Conservation (phyloP, 2,797 vertebrate species). For the Tenualosa thibaudeaui region DNA sequence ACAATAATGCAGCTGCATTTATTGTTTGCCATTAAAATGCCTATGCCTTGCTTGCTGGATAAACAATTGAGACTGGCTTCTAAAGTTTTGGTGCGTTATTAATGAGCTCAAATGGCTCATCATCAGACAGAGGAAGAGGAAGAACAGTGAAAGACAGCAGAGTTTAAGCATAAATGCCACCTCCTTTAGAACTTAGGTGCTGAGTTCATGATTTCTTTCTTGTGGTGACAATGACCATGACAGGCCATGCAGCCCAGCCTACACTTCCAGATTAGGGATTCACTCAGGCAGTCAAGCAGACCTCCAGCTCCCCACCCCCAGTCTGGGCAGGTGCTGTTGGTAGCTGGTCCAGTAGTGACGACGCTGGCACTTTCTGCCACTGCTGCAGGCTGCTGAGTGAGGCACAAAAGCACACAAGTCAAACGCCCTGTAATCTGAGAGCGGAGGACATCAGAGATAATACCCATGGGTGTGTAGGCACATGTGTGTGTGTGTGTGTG, state of each 20-base stretch:
- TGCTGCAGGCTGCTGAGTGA: slow-evolving; percentile 31
- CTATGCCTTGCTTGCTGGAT: too few relatives aligned
- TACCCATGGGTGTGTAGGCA: not conserved
- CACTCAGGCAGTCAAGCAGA: not conserved
- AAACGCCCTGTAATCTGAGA: slow-evolving; percentile 27
- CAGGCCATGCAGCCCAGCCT: not conserved
- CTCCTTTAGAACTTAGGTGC: not conserved
- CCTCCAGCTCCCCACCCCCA: not conserved
- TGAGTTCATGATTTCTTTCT: not conserved
- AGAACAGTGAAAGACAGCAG: not conserved
- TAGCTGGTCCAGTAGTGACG: slow-evolving; percentile 23
- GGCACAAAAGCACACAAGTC: not conserved
- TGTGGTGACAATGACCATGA: not conserved
- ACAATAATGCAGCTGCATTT: too few relatives aligned
- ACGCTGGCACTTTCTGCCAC: slow-evolving; percentile 26
- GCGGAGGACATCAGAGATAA: not conserved
- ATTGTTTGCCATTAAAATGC: too few relatives aligned
- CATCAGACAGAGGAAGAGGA: not conserved
- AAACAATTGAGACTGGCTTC: too few relatives aligned
- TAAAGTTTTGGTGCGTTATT: too few relatives aligned
- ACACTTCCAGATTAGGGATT: not conserved
- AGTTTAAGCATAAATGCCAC: not conserved
- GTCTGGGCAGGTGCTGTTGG: slow-evolving; percentile 1
- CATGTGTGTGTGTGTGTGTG: not conserved
- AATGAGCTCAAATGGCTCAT: too few relatives aligned